A percentile compares a stretch with the other conserved stretches of the same genome.
These are phyloP conservation scores for Sebastes cheni DNA, from an alignment of 2,797 vertebrate species.

Conservation along the genomic window DNA sequence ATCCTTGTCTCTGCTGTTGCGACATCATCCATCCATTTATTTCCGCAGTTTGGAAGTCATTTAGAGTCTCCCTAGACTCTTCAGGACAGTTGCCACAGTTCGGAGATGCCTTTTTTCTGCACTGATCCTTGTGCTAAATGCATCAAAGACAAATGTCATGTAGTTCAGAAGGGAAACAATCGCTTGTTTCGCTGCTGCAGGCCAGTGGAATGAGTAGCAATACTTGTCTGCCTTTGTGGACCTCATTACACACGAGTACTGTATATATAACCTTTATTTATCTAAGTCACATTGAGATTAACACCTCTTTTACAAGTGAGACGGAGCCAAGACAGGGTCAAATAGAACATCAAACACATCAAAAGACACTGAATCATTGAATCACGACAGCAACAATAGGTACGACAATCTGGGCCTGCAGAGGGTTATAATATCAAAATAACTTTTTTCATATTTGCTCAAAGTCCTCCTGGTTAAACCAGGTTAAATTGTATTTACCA, in stretches of 20 bases:
- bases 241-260: conserved; percentile 19
- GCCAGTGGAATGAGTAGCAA: conserved; percentile 5
- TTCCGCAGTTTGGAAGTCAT: conserved; percentile 32
- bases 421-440: too few species aligned
- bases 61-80: conserved; percentile 31
- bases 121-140: conserved; percentile 26
- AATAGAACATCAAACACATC: too few species aligned
- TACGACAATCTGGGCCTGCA: too few species aligned
- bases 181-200: conserved; percentile 23
- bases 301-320: too few species aligned
- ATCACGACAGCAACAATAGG: too few species aligned
- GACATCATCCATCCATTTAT: conserved; percentile 22
- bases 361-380: too few species aligned
- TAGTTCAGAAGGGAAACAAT: conserved; percentile 15
- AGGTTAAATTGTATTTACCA: too few species aligned
- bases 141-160: conserved; percentile 43
- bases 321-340: too few species aligned
- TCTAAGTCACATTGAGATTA: too few species aligned
- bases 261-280: too few species aligned
- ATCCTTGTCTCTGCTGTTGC: conserved; percentile 2
- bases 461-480: too few species aligned
- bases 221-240: background rate
- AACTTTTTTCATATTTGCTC: too few species aligned
- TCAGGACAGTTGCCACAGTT: conserved; percentile 37
- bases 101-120: conserved; percentile 14